Evolutionary conservation across 2,888 invertebrate species (phyloP), one percentile per base, ranked within the genome.

Genomic region (Coelopa pilipes): DNA sequence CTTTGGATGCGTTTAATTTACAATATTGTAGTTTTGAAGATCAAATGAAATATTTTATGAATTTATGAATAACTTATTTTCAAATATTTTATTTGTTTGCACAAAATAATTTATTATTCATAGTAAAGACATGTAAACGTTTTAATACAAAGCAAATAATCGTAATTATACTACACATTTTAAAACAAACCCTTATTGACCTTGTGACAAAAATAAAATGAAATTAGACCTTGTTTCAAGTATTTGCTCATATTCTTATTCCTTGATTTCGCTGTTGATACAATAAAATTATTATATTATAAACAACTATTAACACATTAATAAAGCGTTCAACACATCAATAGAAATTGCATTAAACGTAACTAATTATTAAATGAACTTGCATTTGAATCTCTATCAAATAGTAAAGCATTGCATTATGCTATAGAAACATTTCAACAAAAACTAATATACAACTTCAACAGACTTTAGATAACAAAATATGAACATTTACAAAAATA

Each of bases 251-350:
- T 70, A n/a, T 46, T 13, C 19, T 21, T 66, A 45, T 59, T 69
- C 59, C 24, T 55, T 57, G 59, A 68, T 67, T 73, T 73, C 67
- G 72, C 67, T 73, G 72, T 60, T 73, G 72, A 24, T 60, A 68
- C 72, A 68, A 73, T 62, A 55, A 71, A 72, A 72, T 7, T 63
- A 63, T 65, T 72, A 71, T 45, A 63, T 55, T 63, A 65, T 34
- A 63, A 71, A 53, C 15, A 50, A 68, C 24, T 62, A 62, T 50
- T 34, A 70, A 70, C 62, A 50, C 24, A 50, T 50, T 62, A 19
- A 70, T 70, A 60, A 45, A 68, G 45, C 53, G 55, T 68, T 55
- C 68, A 57, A 68, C 70, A 70, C 62, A 62, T 50, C 47, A 50
- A 62, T 70, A 49, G 34, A 60, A 70, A 62, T 62, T 49, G 60